phyloP scores from a whole-genome alignment of 2,113 vertebrate species.

The Chlamydotis undulata region DNA sequence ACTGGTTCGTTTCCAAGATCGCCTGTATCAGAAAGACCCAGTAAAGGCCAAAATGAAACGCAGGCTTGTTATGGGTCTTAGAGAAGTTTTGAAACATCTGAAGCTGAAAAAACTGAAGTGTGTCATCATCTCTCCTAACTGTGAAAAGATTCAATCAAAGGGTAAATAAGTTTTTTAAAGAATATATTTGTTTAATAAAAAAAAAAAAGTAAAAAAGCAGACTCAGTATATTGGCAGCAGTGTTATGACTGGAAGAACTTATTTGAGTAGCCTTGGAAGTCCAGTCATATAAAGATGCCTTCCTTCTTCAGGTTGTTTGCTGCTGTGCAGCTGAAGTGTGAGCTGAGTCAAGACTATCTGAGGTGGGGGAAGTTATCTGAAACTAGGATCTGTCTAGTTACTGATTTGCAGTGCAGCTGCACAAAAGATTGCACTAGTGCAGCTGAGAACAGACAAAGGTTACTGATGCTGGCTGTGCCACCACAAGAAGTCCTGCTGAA shows the following conservation, averaged over 20 bases:
- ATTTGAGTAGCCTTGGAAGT: neutral
- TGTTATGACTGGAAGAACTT: neutral
- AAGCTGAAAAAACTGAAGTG: constrained; percentile 93
- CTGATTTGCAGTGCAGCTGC: neutral
- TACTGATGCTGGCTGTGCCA: neutral
- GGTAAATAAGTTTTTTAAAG: constrained; percentile 71
- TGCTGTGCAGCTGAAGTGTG: neutral
- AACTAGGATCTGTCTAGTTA: neutral
- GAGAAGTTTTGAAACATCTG: constrained; percentile 95
- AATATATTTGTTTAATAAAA: neutral
- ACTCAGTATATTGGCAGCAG: neutral
- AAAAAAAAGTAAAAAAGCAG: neutral
- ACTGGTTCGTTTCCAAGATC: constrained; percentile 96
- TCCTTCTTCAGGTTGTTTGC: neutral
- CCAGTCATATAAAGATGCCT: neutral
- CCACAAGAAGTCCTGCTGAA: neutral
- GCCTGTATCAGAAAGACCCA: constrained; percentile 95
- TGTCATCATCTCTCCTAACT: constrained; percentile 96
- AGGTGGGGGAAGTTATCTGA: neutral
- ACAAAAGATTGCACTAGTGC: neutral
- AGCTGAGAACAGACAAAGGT: neutral
- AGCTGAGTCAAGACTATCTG: neutral
- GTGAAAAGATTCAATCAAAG: constrained; percentile 94
- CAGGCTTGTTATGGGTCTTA: constrained; percentile 93
- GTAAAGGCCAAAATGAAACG: constrained; percentile 95